These are phyloP conservation scores for Rhyacophila evoluta DNA, from an alignment of 2,888 invertebrate species.

Conservation along the genomic window DNA sequence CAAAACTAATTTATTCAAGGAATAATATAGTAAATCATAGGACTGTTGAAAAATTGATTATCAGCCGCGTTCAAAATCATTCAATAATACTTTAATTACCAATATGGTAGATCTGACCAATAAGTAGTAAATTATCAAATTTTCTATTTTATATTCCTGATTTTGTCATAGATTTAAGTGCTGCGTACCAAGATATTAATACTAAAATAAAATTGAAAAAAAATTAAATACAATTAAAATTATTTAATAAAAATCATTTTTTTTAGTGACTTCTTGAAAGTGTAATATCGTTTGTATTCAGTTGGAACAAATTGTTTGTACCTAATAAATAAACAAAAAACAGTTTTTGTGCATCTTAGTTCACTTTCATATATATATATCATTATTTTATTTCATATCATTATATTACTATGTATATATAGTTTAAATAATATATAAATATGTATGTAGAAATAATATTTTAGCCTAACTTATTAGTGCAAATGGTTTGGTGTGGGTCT, in stretches of 20 bases:
- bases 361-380: not conserved
- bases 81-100: too few relatives aligned
- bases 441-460: constrained; percentile 2
- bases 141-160: not conserved
- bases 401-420: not conserved
- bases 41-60: too few relatives aligned
- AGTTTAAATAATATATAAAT: constrained; percentile 3
- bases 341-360: not conserved
- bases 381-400: not conserved
- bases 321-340: not conserved
- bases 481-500: constrained; percentile 12
- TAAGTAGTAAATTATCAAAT: too few relatives aligned
- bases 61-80: too few relatives aligned
- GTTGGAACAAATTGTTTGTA: not conserved
- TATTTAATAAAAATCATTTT: too few relatives aligned
- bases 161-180: not conserved
- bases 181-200: not conserved
- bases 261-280: too few relatives aligned
- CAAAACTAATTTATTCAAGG: too few relatives aligned
- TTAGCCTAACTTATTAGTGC: not conserved
- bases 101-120: too few relatives aligned
- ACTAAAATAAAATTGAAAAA: too few relatives aligned
- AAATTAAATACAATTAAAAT: too few relatives aligned
- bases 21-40: too few relatives aligned
- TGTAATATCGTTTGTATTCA: too few relatives aligned